Percentiles rank a stretch among this genome's conserved stretches.
These are phyloP conservation scores for Amphiprion clarkii DNA, from an alignment of 2,797 vertebrate genomes.

Conservation along the genomic window DNA sequence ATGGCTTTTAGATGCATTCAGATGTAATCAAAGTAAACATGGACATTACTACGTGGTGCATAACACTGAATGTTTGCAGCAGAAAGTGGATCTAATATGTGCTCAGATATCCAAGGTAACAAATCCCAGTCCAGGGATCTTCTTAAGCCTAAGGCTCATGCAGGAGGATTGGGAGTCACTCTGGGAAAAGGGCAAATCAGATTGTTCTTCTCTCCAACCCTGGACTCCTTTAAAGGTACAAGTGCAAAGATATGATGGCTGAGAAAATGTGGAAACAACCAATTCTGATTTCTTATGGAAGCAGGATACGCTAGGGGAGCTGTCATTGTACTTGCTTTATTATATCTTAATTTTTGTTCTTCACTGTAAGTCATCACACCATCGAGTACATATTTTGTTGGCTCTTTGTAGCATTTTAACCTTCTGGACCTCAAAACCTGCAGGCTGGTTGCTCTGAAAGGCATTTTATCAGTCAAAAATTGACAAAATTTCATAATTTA, in stretches of 20 bases:
- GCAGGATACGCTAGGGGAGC: too few relatives aligned
- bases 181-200: slow-evolving; percentile 66
- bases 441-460: too few relatives aligned
- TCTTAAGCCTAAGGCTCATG: slow-evolving; percentile 43
- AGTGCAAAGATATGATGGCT: background rate
- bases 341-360: too few relatives aligned
- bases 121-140: slow-evolving; percentile 45
- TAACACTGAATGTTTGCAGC: slow-evolving; percentile 13
- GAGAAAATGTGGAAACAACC: slow-evolving; percentile 4
- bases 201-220: slow-evolving; percentile 19
- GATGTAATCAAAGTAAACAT: slow-evolving; percentile 4
- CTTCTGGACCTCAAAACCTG: too few relatives aligned
- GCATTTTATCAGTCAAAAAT: too few relatives aligned
- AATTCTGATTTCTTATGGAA: background rate
- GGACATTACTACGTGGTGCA: background rate
- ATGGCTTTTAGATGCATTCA: background rate
- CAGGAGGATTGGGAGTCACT: slow-evolving; percentile 50
- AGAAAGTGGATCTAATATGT: slow-evolving; percentile 36
- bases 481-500: too few relatives aligned
- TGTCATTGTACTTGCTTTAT: too few relatives aligned
- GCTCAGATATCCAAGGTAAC: slow-evolving; percentile 59
- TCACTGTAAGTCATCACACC: too few relatives aligned
- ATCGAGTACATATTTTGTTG: too few relatives aligned
- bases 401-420: too few relatives aligned
- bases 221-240: slow-evolving; percentile 16